Evolutionary conservation across 2,797 vertebrate species (phyloP), one percentile per base, ranked within the genome.

Genomic region (Urosaurus nigricauda): DNA sequence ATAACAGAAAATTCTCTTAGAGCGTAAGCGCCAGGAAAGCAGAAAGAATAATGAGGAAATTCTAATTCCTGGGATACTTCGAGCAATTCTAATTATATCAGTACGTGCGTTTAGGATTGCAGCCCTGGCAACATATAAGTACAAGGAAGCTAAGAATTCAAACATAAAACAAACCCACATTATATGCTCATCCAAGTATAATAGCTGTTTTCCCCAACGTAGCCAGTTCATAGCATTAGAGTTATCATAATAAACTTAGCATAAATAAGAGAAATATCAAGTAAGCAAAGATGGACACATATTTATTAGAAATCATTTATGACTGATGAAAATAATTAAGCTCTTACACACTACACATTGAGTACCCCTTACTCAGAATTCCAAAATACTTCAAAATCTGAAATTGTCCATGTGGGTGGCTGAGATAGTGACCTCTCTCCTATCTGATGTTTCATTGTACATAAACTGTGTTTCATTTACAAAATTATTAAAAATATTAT

Each of bases 1-100:
- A 43, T 90, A 58, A 85, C n/a, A 85, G 26, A 68, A 83, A 93
- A 56, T 4, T 3, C 43, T 78, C 35, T 14, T 37, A 40, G 58
- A 11, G 47, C 16, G 78, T 13, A 71, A 83, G 40, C 14, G 56
- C 9, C 40, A 35, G 32, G 65, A 43, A n/a, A 85, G 35, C 47
- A 81, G 0, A 37, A 82, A 40, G 13, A 89, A 0, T n/a, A 75
- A 87, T 40, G 13, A 0, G 65, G n/a, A 79, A 32, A 79, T 26
- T 84, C 32, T 35, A 73, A 63, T 58, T 37, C 80, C 4, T 53
- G 70, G 82, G 35, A 0, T 87, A 37, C 77, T 13, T 51, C 53
- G 51, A 56, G 51, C 16, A 79, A 35, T 56, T n/a, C 29, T 58
- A n/a, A 19, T n/a, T 58, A 35, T 21, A 3, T 79, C 77, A n/a